Evolutionary conservation across 2,888 invertebrate genomes (phyloP).

Genomic region (Stenurella melanura): DNA sequence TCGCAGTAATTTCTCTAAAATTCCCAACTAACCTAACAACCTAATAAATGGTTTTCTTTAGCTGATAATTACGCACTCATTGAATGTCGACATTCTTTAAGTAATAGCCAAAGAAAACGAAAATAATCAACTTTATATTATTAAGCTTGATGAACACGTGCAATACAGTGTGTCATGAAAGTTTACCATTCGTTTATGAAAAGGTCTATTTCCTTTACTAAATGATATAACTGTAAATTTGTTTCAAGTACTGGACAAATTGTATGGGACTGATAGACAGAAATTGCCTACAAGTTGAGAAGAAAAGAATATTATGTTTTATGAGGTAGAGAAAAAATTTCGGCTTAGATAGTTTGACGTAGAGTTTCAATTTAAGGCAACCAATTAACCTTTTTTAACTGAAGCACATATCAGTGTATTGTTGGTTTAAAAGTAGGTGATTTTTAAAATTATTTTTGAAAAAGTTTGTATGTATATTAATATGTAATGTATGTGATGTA

Average conservation of each 20-base stretch:
- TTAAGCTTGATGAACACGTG: conserved; percentile 20
- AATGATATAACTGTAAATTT: conserved; percentile 31
- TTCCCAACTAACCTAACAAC: conserved; percentile 22
- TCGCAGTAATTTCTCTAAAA: conserved; percentile 32
- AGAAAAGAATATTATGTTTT: not conserved
- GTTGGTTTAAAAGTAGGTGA: too few species aligned
- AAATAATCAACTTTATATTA: conserved; percentile 17
- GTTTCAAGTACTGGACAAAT: conserved; percentile 21
- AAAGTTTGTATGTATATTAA: too few species aligned
- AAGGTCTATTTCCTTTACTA: conserved; percentile 23
- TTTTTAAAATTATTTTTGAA: too few species aligned
- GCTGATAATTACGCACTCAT: conserved; percentile 22
- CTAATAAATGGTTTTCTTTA: conserved; percentile 19
- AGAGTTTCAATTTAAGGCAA: not conserved
- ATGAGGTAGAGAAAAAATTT: not conserved
- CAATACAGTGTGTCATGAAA: conserved; percentile 10
- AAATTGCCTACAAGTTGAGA: not conserved
- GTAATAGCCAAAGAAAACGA: not conserved
- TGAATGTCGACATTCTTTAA: conserved; percentile 21
- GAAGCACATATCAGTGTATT: too few species aligned
- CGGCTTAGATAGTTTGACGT: not conserved
- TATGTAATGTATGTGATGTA: too few species aligned
- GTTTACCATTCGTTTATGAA: conserved; percentile 18
- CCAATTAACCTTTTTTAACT: too few species aligned
- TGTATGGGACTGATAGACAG: not conserved